Base-by-base conservation (phyloP, 2,113 vertebrate species). In the Pelusios castaneus region DNA sequence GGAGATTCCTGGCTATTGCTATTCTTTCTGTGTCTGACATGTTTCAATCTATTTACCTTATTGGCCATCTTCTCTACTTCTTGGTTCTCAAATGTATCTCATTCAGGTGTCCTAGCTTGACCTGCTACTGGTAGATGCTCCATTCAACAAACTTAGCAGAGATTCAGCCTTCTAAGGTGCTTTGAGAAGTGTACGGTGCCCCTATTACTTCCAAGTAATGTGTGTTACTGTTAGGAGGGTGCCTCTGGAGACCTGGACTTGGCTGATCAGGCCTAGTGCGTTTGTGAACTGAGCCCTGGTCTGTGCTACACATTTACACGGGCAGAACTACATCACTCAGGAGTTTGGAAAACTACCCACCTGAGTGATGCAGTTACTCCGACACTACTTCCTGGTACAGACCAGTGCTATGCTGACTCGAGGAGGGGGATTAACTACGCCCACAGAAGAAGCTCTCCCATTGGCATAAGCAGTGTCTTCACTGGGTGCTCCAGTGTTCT, bases 141-240 rank as follows among this genome's bases (percentile, higher is more conserved):
- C 87, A 92, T 47, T 94, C 91, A 92, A 6, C 3, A 29, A 1
- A 29, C 10, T 13, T 43, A 41, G 38, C 41, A 24, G 70, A 22
- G 10, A 25, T 75, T 38, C n/a, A 41, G 67, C n/a, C 67, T 19
- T 38, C 31, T 45, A 54, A 4, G 78, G 19, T 93, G 93, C 67
- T n/a, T n/a, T 38, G 52, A 4, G 78, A 27, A 95, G 93, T 94
- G 91, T 96, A 92, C 78, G 89, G 87, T 85, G 10, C 47, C 96
- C 93, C 95, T 95, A 91, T 90, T 34, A 16, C 29, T 29, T 31
- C 22, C 8, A 10, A 51, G 89, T 87, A 92, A 54, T 27, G 5
- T 89, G 83, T 34, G 8, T 3, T 0, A 0, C 34, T 84, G 87
- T 90, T 47, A 41, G 49, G 83, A 84, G 41, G 11, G 34, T 52